phyloP scores from a whole-genome alignment of 2,888 invertebrate genomes.

The Orchesellides sinensis region DNA sequence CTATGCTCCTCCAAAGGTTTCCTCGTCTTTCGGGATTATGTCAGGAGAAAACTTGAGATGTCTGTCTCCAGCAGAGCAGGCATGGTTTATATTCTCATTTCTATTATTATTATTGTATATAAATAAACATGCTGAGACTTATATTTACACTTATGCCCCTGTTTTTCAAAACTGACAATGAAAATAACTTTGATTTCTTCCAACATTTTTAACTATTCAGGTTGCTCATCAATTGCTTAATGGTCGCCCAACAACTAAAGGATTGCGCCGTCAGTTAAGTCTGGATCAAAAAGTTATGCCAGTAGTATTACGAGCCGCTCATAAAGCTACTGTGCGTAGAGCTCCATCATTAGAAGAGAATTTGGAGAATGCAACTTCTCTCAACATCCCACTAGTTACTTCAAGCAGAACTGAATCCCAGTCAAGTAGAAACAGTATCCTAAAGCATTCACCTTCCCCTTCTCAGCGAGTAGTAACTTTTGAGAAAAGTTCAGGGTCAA shows the following conservation, averaged over 20 bases:
- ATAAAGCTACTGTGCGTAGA: conserved; percentile 66
- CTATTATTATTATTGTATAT: conserved; percentile 7
- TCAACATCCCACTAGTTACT: conserved; percentile 33
- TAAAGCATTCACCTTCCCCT: conserved; percentile 51
- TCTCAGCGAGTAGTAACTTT: conserved; percentile 46
- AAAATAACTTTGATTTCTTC: conserved; percentile 7
- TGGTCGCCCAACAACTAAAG: conserved; percentile 72
- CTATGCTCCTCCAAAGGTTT: conserved; percentile 63
- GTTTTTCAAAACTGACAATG: not conserved
- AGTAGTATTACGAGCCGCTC: conserved; percentile 56
- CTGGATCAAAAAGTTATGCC: conserved; percentile 80
- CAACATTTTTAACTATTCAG: conserved; percentile 53
- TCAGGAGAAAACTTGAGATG: conserved; percentile 70
- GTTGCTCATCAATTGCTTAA: conserved; percentile 74
- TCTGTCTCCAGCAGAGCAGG: conserved; percentile 74
- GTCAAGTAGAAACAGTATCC: conserved; percentile 50
- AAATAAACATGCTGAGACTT: conserved; percentile 6
- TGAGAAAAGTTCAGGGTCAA: conserved; percentile 55
- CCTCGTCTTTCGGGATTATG: conserved; percentile 70
- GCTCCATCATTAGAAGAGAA: conserved; percentile 73
- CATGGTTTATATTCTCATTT: conserved; percentile 34
- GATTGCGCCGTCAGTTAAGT: conserved; percentile 81
- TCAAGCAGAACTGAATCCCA: conserved; percentile 32
- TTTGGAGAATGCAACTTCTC: conserved; percentile 30
- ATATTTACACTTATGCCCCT: not conserved